phyloP scores from a whole-genome alignment of 2,888 invertebrate genomes.

The Phymatocera aterrima region DNA sequence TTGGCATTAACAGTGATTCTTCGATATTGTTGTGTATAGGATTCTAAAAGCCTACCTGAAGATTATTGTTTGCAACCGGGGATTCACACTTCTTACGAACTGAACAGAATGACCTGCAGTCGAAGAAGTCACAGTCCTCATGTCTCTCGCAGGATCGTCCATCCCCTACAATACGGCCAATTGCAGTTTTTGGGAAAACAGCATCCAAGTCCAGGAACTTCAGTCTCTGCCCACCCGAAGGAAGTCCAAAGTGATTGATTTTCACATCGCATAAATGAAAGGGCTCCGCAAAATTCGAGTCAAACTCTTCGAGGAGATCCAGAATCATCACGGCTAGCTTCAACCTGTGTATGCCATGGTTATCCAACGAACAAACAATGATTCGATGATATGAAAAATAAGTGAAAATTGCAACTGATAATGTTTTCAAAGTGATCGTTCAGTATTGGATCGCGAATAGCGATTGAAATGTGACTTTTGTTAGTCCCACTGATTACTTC shows the following conservation, averaged over 20 bases:
- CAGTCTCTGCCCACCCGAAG: constrained; percentile 75
- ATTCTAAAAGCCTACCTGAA: constrained; percentile 70
- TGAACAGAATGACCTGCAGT: constrained; percentile 81
- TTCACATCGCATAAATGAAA: constrained; percentile 84
- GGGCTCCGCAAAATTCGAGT: constrained; percentile 78
- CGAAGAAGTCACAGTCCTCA: constrained; percentile 82
- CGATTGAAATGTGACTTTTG: background rate
- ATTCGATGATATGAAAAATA: background rate
- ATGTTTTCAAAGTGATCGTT: background rate
- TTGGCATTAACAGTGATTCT: too few species aligned
- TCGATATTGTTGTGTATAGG: background rate
- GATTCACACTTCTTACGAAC: constrained; percentile 76
- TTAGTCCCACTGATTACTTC: too few species aligned
- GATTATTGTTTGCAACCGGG: constrained; percentile 80
- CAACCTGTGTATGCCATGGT: constrained; percentile 65
- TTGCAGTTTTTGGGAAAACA: constrained; percentile 78
- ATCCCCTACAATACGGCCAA: constrained; percentile 75
- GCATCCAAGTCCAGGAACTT: constrained; percentile 82
- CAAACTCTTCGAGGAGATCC: constrained; percentile 79
- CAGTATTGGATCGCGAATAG: background rate
- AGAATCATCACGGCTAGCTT: constrained; percentile 79
- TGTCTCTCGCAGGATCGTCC: constrained; percentile 77
- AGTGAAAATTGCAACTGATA: background rate
- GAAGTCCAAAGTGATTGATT: constrained; percentile 81
- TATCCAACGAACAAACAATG: background rate